Evolutionary conservation across 1,140 invertebrate genomes (phyloP), one percentile per base, ranked within the genome.

Genomic region (Venustaconcha ellipsiformis): DNA sequence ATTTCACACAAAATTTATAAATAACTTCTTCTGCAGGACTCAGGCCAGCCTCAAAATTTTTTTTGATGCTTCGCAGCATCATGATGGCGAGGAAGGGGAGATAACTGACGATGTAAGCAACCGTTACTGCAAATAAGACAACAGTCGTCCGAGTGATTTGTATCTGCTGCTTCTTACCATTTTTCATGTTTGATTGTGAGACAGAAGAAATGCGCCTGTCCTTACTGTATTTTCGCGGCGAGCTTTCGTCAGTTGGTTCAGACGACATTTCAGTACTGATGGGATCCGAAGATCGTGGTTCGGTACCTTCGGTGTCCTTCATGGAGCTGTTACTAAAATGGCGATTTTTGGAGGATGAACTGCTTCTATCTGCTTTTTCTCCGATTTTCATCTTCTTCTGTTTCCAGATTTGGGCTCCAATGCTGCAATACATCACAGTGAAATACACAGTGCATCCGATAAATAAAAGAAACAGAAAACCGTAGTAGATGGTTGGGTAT

Each of bases 401-500:
- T 23, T 70, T 80, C 78, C 82, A 83, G 30, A 87, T 84, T 63
- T 83, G 82, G n/a, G 82, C 62, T 2, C 85, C 84, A 17, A 88
- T 86, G 70, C 80, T 78, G 55, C 77, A 79, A 73, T 88, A 88
- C 8, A 87, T 83, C 13, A 87, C 80, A 20, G 83, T 80, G 67
- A 88, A 86, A 71, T 87, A 85, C 6, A 80, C 58, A 5, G 85
- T 64, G 73, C 85, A 87, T 12, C 82, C 72, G 68, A 84, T 74
- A 71, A 88, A 88, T 14, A 87, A 71, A 8, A 83, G 64, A 71
- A 86, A 84, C 13, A 88, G 79, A 59, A 87, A 84, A 3, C 83
- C 84, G 78, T 87, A 88, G 74, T 87, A 88, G 37, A 86, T 65
- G 18, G 80, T 84, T 12, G 87, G 84, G 65, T 82, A 88, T 57